phyloP scores from a whole-genome alignment of 2,113 vertebrate species.

The Phaethornis superciliosus region DNA sequence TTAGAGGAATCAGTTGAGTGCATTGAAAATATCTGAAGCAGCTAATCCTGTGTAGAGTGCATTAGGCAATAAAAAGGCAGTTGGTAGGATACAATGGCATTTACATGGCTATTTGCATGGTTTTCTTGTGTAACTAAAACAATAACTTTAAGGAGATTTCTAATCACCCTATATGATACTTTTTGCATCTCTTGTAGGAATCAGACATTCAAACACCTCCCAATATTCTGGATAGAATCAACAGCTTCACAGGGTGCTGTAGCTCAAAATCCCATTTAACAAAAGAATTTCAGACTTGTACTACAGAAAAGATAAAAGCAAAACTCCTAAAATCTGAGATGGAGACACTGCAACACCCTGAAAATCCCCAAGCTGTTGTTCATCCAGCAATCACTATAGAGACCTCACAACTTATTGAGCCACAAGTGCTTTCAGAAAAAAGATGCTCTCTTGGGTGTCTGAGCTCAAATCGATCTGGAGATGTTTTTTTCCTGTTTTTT shows the following conservation, averaged over 20 bases:
- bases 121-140: not conserved
- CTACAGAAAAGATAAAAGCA: not conserved
- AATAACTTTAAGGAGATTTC: not conserved
- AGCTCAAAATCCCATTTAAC: not conserved
- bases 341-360: not conserved
- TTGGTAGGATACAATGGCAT: not conserved
- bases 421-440: not conserved
- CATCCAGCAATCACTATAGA: not conserved
- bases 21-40: not conserved
- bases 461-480: not conserved
- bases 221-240: not conserved
- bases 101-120: not conserved
- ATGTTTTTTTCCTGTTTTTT: not conserved
- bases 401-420: not conserved
- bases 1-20: not conserved
- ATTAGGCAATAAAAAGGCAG: not conserved
- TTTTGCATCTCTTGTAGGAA: not conserved
- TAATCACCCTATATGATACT: not conserved
- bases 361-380: not conserved
- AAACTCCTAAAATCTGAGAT: not conserved
- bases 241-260: not conserved
- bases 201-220: not conserved
- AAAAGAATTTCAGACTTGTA: not conserved
- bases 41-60: not conserved
- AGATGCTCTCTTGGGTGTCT: not conserved